Evolutionary conservation across 2,797 vertebrate genomes (phyloP).

Genomic region (Hoplostethus mediterraneus): DNA sequence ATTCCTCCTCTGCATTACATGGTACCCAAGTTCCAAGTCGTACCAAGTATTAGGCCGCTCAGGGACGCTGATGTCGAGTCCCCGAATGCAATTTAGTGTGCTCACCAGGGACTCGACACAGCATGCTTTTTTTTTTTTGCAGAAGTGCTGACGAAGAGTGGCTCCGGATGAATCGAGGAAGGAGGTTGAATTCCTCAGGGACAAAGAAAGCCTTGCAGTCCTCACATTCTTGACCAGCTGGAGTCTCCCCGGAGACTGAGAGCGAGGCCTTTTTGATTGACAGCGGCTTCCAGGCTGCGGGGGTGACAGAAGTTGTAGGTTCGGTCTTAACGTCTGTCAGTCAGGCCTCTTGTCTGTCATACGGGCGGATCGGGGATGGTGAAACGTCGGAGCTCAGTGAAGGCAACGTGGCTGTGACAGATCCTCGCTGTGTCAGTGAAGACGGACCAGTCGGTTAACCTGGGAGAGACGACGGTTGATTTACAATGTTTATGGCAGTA

Average conservation of each 20-base stretch:
- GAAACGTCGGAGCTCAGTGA: neutral
- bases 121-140: neutral
- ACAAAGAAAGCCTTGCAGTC: slow-evolving; percentile 66
- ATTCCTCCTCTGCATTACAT: neutral
- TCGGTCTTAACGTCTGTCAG: slow-evolving; percentile 58
- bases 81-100: neutral
- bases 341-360: slow-evolving; percentile 5
- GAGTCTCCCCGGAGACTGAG: slow-evolving; percentile 61
- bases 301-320: slow-evolving; percentile 52
- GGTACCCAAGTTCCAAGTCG: neutral
- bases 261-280: slow-evolving; percentile 64
- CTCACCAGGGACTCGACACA: neutral
- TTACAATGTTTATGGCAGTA: neutral
- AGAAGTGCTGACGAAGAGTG: slow-evolving; percentile 51
- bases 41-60: neutral
- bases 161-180: slow-evolving; percentile 44
- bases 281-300: slow-evolving; percentile 60
- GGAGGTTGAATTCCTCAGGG: slow-evolving; percentile 45
- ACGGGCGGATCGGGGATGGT: neutral
- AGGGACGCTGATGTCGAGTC: neutral
- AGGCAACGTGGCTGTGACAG: neutral
- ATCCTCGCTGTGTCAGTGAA: neutral
- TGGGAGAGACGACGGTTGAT: neutral
- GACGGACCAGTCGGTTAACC: neutral
- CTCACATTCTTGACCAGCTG: slow-evolving; percentile 66